Conservation (phyloP, 2,888 invertebrate genomes). For the Rhodophaea formosa region DNA sequence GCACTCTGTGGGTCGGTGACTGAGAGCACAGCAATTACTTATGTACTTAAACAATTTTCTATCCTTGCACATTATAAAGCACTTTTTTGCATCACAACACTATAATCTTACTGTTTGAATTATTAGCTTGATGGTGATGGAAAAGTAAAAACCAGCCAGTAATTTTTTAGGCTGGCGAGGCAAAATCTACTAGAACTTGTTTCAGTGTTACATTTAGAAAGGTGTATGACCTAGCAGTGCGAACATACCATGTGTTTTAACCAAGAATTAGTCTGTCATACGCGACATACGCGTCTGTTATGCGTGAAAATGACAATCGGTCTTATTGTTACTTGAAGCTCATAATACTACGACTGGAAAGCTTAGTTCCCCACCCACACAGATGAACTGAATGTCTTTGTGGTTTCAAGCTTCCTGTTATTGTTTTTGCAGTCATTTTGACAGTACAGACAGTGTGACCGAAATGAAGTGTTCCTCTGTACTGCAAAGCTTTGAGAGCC, state of each 20-base stretch:
- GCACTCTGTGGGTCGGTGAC: background rate
- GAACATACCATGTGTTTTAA: no score
- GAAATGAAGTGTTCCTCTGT: slow-evolving; percentile 64
- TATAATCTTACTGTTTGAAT: background rate
- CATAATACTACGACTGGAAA: background rate
- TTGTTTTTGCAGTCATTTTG: slow-evolving; percentile 80
- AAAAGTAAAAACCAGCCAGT: background rate
- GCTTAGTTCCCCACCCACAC: background rate
- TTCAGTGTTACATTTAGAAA: no score
- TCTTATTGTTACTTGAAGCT: no score
- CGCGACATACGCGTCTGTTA: no score
- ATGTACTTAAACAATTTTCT: background rate
- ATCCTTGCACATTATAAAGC: background rate
- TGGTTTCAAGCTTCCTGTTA: slow-evolving; percentile 59
- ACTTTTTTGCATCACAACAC: background rate
- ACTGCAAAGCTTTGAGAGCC: slow-evolving; percentile 74
- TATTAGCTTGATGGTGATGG: background rate
- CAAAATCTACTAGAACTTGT: no score
- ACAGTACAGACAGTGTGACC: slow-evolving; percentile 77
- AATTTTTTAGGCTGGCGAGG: no score
- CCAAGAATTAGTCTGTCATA: no score
- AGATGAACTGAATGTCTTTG: slow-evolving; percentile 29
- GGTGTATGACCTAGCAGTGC: no score
- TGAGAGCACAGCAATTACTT: background rate
- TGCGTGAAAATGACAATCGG: no score